Evolutionary conservation across 2,113 vertebrate species (phyloP).

Genomic region (Aphyosemion australe): DNA sequence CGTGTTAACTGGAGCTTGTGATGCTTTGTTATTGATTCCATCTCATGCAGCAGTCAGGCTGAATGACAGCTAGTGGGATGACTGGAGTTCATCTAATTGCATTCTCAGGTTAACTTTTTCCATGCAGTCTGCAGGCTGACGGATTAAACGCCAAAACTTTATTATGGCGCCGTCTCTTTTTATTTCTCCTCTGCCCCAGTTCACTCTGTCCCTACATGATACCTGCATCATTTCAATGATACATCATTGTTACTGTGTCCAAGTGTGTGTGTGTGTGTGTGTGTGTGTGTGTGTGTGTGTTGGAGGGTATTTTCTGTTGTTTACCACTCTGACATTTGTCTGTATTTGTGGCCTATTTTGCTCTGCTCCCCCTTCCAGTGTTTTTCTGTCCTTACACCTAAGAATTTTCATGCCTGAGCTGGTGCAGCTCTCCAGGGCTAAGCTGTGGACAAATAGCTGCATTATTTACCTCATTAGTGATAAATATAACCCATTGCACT

Average conservation of each 20-base stretch:
- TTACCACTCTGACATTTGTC: slow-evolving; percentile 14
- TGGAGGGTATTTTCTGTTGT: neutral
- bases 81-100: slow-evolving; percentile 7
- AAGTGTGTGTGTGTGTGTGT: neutral
- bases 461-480: slow-evolving; percentile 71
- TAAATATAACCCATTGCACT: slow-evolving; percentile 53
- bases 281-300: too few species aligned
- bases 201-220: neutral
- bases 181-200: neutral
- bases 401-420: slow-evolving; percentile 34
- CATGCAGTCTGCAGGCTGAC: neutral
- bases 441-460: slow-evolving; percentile 50
- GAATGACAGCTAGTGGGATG: slow-evolving; percentile 35
- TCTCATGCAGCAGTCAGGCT: slow-evolving; percentile 8
- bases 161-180: neutral
- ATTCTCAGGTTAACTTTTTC: neutral
- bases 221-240: neutral
- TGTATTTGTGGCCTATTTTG: slow-evolving; percentile 15
- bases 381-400: slow-evolving; percentile 35
- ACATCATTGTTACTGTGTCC: neutral
- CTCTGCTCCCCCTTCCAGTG: neutral
- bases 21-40: slow-evolving; percentile 28
- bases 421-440: slow-evolving; percentile 34
- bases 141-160: neutral
- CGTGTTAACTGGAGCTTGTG: slow-evolving; percentile 7